Base-by-base conservation (phyloP, 2,888 invertebrate genomes). In the Drosophila lutescens region DNA sequence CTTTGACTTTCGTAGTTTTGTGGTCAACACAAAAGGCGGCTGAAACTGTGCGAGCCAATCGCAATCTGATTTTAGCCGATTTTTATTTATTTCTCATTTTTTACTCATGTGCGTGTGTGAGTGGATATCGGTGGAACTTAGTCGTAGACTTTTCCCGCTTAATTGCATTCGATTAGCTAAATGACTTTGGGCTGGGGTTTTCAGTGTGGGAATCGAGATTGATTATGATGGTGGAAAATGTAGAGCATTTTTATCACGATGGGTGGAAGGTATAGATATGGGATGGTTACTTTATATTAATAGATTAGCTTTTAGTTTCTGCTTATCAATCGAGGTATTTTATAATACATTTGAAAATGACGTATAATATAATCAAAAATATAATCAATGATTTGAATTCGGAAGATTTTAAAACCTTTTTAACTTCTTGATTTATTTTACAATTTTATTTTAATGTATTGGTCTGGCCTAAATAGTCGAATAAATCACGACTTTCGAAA, bases 101-200 rank as follows among this genome's bases (percentile, higher is more conserved):
- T 41, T 8, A 8, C 30, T 8, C 8, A 23, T 20, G 51, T 63
- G 57, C 55, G 57, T 58, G 57, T 61, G 34, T 44, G 46, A 36
- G 20, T 53, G 57, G n/a, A 32, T 36, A 34, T 15, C 7, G 36
- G 46, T 46, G 44, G 59, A 38, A 41, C 51, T 55, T 59, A 47
- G 58, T 56, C 41, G 47, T 47, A 44, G 56, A 53, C 40, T 46
- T 57, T 43, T 23, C 56, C 60, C 15, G n/a, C 58, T 65, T 74
- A 73, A 83, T 76, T 79, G 61, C 38, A 13, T 26, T 55, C 69
- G 80, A 80, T 83, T 76, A 78, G 47, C 47, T 53, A 32, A 75
- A 70, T 68, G 57, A 71, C 57, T 68, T 32, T 46, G 23, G 20
- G 5, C 12, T 30, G 30, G 59, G 51, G 72, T 9, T 46, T 46